These are phyloP conservation scores for Erythrocercus mccallii DNA, from an alignment of 2,113 vertebrate genomes.

Conservation along the genomic window DNA sequence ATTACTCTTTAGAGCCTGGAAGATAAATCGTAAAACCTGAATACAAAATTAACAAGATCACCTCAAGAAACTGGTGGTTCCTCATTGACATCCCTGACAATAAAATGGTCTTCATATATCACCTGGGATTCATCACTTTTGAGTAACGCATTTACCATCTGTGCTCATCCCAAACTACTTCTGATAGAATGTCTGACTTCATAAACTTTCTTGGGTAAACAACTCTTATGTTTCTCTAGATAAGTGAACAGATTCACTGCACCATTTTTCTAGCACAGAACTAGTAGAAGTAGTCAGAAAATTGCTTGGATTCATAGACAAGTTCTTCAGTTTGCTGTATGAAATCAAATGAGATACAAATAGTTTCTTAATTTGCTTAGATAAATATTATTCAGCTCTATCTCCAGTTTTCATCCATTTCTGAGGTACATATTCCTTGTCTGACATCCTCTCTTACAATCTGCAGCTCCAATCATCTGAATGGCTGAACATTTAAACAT, in stretches of 20 bases:
- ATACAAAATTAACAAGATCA: constrained; percentile 34
- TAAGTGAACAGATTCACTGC: neutral
- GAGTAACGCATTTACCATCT: constrained; percentile 22
- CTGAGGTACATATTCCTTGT: neutral
- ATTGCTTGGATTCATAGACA: neutral
- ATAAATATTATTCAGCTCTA: neutral
- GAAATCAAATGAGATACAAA: neutral
- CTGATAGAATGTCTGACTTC: neutral
- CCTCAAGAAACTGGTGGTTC: neutral
- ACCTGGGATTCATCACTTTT: constrained; percentile 6
- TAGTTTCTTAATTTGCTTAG: neutral
- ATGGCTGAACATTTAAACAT: neutral
- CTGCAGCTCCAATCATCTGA: neutral
- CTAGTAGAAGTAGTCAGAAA: neutral
- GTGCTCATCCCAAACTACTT: neutral
- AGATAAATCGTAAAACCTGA: constrained; percentile 32
- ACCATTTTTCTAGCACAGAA: neutral
- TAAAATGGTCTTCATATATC: neutral
- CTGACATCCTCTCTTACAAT: neutral
- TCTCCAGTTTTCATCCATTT: neutral
- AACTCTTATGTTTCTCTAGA: neutral
- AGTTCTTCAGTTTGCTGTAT: neutral
- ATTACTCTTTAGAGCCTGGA: constrained; percentile 33
- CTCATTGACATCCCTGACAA: neutral
- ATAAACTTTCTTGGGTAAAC: constrained; percentile 19